Evolutionary conservation across 2,797 vertebrate species (phyloP), one percentile per base, ranked within the genome.

Genomic region (Centropyge bicolor): DNA sequence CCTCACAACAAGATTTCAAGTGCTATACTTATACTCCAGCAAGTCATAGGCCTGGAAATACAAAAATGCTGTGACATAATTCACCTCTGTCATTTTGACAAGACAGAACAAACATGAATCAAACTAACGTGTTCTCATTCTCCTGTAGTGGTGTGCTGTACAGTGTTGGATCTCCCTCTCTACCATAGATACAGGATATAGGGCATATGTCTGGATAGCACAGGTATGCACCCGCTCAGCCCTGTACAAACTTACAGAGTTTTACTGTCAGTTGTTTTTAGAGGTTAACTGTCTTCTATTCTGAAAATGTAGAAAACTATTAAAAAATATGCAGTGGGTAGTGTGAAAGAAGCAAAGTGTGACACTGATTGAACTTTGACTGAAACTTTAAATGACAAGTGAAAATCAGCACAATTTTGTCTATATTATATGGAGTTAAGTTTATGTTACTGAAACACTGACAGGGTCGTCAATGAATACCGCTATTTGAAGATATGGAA

Each of bases 11-110:
- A 20, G 41, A 27, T 45, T 81, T 61, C 46, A 57, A 36, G 61
- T 31, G 19, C 10, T 24, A 7, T 43, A 19, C 46, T 77, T 54
- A 43, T 51, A 88, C 73, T 79, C 81, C 78, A 59, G 31, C 12
- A 19, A 63, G 45, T 69, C 62, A 59, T 40, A 78, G 8, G n/a
- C 49, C 70, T 55, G 36, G 40, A 71, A 69, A 78, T 22, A 38
- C 5, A 49, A 45, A 51, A 35, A 49, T 3, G 0, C 22, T 35
- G 9, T 19, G 63, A 62, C 19, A 40, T 41, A 48, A 41, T 13
- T 60, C 38, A 64, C 51, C 14, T 49, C 14, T 10, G 22, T 65
- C 24, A 27, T 24, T 24, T 41, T 54, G 11, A 70, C n/a, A n/a
- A 43, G 70, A 31, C 27, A 31, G 27, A 31, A 31, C 40, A 65